Percentiles rank a stretch among this genome's conserved stretches.
Evolutionary conservation across 2,888 invertebrate species (phyloP).

Genomic region (Omphaloscelis lunosa): DNA sequence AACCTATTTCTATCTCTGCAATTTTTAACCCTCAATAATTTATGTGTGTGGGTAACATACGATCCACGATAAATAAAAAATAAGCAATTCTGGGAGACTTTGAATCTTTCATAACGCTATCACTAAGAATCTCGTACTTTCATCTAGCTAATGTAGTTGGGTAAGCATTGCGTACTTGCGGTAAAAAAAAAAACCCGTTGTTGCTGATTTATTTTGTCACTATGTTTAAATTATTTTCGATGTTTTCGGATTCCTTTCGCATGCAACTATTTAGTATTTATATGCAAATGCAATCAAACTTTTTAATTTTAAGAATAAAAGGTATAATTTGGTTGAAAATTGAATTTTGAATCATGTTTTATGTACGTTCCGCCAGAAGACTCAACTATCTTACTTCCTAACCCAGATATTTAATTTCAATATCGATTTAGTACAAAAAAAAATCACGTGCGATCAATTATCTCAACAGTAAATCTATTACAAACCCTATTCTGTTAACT

Average conservation of each 20-base stretch:
- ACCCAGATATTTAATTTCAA: neutral
- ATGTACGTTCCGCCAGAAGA: neutral
- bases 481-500: slow-evolving; percentile 11
- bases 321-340: neutral
- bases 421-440: slow-evolving; percentile 9
- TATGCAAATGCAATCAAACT: neutral
- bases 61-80: neutral
- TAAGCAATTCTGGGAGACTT: neutral
- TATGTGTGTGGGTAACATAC: neutral
- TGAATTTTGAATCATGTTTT: neutral
- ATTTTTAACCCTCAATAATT: slow-evolving; percentile 23
- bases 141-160: neutral
- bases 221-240: neutral
- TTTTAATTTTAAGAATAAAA: neutral
- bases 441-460: slow-evolving; percentile 4
- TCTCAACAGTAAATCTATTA: slow-evolving; percentile 8
- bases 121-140: neutral
- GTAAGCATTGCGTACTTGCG: neutral
- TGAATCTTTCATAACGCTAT: neutral
- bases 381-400: neutral
- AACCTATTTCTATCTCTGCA: slow-evolving; percentile 23
- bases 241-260: neutral
- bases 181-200: neutral
- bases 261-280: neutral
- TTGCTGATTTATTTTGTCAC: neutral